These are phyloP conservation scores for Silurus meridionalis DNA, from an alignment of 2,113 vertebrate genomes.

Conservation along the genomic window DNA sequence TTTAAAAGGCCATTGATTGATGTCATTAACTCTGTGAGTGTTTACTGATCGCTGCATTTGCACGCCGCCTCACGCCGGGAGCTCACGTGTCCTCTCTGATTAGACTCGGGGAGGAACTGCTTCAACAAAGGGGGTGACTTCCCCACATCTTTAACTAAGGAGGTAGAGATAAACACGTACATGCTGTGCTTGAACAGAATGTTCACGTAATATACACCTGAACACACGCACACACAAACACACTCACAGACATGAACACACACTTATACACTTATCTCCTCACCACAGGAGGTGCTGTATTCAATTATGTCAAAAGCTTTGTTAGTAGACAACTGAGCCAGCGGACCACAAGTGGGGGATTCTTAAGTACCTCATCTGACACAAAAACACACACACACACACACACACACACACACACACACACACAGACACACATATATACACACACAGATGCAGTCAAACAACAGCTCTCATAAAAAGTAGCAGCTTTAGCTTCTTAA, in stretches of 20 bases:
- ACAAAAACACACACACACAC: slow-evolving; percentile 25
- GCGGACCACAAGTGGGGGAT: slow-evolving; percentile 24
- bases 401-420: slow-evolving; percentile 19
- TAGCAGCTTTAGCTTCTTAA: slow-evolving; percentile 27
- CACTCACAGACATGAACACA: slow-evolving; percentile 29
- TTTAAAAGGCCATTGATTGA: slow-evolving; percentile 68
- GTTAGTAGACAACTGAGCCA: slow-evolving; percentile 49
- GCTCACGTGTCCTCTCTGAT: slow-evolving; percentile 47
- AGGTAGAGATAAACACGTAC: neutral
- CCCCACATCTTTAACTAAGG: slow-evolving; percentile 28
- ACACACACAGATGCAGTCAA: neutral
- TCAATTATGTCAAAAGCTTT: slow-evolving; percentile 60
- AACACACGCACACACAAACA: neutral
- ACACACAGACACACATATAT: neutral
- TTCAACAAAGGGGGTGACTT: slow-evolving; percentile 7
- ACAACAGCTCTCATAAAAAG: slow-evolving; percentile 45
- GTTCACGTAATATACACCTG: neutral
- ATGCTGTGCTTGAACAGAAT: neutral
- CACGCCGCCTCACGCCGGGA: slow-evolving; percentile 47
- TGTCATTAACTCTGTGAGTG: slow-evolving; percentile 64
- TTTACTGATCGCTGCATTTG: slow-evolving; percentile 61
- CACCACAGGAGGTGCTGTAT: slow-evolving; percentile 46
- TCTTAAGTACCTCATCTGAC: slow-evolving; percentile 57
- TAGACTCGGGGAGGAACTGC: slow-evolving; percentile 31
- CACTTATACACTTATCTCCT: slow-evolving; percentile 43